Evolutionary conservation across 1,140 invertebrate species (phyloP).

Genomic region (Pogonognathellus flavescens): DNA sequence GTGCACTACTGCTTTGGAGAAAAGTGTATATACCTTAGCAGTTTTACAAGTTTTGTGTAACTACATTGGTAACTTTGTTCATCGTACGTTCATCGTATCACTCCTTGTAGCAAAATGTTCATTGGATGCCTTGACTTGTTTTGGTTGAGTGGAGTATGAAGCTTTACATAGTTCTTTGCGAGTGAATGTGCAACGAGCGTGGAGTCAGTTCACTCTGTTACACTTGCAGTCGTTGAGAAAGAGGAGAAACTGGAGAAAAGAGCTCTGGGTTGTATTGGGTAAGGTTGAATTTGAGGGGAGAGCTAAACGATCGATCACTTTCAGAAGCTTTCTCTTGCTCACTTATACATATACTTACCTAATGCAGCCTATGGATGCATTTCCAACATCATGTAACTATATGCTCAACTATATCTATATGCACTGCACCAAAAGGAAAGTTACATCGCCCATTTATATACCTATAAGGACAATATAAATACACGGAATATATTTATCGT

Average conservation of each 20-base stretch:
- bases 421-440: background rate
- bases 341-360: background rate
- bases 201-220: conserved; percentile 3
- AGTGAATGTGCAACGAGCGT: background rate
- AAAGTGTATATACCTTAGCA: too few species aligned
- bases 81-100: too few species aligned
- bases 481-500: background rate
- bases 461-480: too few species aligned
- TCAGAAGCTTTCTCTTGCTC: conserved; percentile 31
- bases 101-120: background rate
- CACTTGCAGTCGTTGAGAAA: background rate
- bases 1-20: too few species aligned
- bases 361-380: background rate
- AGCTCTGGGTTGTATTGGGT: conserved; percentile 9
- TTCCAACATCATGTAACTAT: background rate
- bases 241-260: background rate
- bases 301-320: conserved; percentile 43
- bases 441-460: too few species aligned
- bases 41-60: too few species aligned
- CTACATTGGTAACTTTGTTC: too few species aligned
- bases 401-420: background rate
- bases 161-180: background rate
- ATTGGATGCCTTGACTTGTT: background rate
- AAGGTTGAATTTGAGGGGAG: conserved; percentile 37
- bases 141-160: background rate